These are phyloP conservation scores for Delphinapterus leucas DNA, from an alignment of 2,113 vertebrate species.

Conservation along the genomic window DNA sequence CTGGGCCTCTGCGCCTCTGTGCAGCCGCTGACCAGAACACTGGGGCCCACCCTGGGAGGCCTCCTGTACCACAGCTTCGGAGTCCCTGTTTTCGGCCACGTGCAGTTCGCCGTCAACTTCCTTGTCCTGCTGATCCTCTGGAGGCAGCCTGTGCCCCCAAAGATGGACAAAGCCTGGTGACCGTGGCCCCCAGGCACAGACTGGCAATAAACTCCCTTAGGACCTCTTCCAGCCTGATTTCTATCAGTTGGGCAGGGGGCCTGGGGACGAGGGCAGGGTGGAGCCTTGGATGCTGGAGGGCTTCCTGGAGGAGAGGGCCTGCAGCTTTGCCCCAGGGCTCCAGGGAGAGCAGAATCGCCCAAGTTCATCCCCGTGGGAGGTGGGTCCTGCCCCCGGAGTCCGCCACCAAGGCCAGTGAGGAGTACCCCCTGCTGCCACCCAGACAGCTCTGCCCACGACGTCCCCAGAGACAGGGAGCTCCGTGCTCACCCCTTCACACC, in stretches of 20 bases:
- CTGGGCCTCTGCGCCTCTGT: slow-evolving; percentile 91
- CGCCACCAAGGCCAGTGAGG: accelerated
- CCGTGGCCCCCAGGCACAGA: background rate
- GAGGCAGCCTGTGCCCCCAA: slow-evolving; percentile 62
- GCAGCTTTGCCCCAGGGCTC: background rate
- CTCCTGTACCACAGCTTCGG: slow-evolving; percentile 90
- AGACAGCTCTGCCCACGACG: accelerated
- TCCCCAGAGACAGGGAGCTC: accelerated
- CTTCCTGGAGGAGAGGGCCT: background rate
- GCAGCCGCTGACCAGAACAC: slow-evolving; percentile 87
- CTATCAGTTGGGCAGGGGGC: background rate
- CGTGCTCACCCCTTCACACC: background rate
- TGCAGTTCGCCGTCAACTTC: slow-evolving; percentile 86
- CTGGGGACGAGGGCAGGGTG: background rate
- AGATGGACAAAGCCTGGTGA: slow-evolving; percentile 65
- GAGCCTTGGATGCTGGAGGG: background rate
- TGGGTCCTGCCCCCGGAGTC: background rate
- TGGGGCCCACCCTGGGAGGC: slow-evolving; percentile 91
- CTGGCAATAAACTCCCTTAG: slow-evolving; percentile 64
- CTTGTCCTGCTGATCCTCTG: slow-evolving; percentile 84
- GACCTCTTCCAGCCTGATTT: background rate
- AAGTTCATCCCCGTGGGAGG: background rate
- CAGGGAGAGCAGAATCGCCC: background rate
- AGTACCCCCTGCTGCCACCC: accelerated
- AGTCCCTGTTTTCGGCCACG: slow-evolving; percentile 87